Conservation (phyloP, 2,797 vertebrate genomes). For the Masticophis lateralis region DNA sequence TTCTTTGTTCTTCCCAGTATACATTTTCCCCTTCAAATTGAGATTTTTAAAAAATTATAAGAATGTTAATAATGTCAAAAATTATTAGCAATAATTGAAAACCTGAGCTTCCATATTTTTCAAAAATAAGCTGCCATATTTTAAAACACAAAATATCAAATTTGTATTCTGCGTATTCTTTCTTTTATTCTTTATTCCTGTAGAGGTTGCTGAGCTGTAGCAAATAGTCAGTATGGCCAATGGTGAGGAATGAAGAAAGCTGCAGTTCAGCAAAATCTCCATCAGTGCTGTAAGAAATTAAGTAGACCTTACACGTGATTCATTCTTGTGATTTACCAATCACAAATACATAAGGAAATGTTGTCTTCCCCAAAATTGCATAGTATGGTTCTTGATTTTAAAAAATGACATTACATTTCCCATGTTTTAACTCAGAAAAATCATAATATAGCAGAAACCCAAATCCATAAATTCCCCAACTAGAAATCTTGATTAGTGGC, state of each 20-base stretch:
- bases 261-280: neutral
- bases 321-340: neutral
- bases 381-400: neutral
- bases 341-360: neutral
- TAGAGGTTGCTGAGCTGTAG: neutral
- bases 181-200: neutral
- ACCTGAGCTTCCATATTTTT: neutral
- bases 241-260: neutral
- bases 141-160: neutral
- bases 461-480: neutral
- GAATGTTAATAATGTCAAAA: neutral
- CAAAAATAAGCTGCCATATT: neutral
- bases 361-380: neutral
- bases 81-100: neutral
- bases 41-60: neutral
- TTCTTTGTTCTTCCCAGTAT: neutral
- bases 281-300: neutral
- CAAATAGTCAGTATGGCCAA: neutral
- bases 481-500: neutral
- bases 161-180: neutral
- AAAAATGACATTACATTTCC: neutral
- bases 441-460: neutral
- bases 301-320: neutral
- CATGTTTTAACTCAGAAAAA: neutral
- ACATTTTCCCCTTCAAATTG: neutral